Conservation (phyloP, 2,113 vertebrate species). For the Crocuta crocuta region DNA sequence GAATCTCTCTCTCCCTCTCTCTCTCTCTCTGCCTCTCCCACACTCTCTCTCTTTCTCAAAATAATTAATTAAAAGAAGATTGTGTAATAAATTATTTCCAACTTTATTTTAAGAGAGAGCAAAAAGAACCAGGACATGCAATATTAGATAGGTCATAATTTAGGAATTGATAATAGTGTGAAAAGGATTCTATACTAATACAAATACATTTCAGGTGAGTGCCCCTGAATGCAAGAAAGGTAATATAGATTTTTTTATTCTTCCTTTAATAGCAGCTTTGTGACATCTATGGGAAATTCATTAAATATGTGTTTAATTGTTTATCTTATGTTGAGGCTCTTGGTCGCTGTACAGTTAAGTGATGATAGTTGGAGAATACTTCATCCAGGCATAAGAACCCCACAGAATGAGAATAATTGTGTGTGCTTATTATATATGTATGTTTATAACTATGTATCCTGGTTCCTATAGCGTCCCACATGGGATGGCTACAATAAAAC, state of each 20-base stretch:
- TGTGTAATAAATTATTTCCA: background rate
- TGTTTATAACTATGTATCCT: background rate
- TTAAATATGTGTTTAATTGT: background rate
- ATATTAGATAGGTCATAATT: background rate
- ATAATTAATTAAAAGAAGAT: background rate
- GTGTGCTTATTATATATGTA: background rate
- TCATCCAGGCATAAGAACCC: background rate
- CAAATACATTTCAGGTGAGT: background rate
- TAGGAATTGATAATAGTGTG: background rate
- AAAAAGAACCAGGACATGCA: background rate
- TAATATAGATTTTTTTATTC: background rate
- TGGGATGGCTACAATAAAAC: background rate
- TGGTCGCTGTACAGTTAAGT: background rate
- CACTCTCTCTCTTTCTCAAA: too few species aligned
- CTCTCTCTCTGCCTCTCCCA: too few species aligned
- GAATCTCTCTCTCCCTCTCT: too few species aligned
- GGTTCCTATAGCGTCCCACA: background rate
- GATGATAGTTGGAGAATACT: background rate
- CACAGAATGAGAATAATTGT: background rate
- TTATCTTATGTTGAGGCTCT: background rate
- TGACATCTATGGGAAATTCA: background rate
- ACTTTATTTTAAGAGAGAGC: background rate
- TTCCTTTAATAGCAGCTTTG: background rate
- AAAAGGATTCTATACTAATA: background rate
- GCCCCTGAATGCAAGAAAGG: background rate